Conservation (phyloP, 1,140 invertebrate genomes). For the Bemisia tabaci region DNA sequence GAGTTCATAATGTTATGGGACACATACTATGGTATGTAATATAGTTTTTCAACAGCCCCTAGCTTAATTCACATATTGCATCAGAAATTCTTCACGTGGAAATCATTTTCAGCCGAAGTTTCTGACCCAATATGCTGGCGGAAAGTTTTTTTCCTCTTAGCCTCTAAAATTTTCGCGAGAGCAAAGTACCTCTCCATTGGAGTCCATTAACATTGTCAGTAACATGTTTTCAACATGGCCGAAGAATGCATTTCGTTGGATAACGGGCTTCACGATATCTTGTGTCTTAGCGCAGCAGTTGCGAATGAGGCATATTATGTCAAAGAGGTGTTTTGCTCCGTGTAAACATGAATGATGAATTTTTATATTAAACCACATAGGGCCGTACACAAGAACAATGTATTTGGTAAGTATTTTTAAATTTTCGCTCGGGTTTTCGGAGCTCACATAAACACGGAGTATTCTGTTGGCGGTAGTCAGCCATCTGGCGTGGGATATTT, state of each 20-base stretch:
- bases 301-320: background rate
- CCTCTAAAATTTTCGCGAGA: too few relatives aligned
- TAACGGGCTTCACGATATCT: background rate
- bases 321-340: slow-evolving; percentile 4
- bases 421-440: slow-evolving; percentile 10
- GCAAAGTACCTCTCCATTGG: too few relatives aligned
- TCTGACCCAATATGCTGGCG: too few relatives aligned
- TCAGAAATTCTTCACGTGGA: too few relatives aligned
- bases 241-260: background rate
- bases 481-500: background rate
- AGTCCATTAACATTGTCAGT: background rate
- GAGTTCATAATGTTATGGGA: too few relatives aligned
- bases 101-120: too few relatives aligned
- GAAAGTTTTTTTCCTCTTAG: too few relatives aligned
- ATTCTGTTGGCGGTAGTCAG: slow-evolving; percentile 22
- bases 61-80: too few relatives aligned
- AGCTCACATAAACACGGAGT: slow-evolving; percentile 18
- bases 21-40: too few relatives aligned
- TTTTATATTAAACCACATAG: slow-evolving; percentile 22
- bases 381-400: slow-evolving; percentile 18
- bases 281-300: background rate
- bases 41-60: too few relatives aligned
- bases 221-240: background rate
- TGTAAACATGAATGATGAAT: slow-evolving; percentile 4
- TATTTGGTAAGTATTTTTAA: slow-evolving; percentile 15